Evolutionary conservation across 2,113 vertebrate genomes (phyloP).

Genomic region (Seriola aureovittata): DNA sequence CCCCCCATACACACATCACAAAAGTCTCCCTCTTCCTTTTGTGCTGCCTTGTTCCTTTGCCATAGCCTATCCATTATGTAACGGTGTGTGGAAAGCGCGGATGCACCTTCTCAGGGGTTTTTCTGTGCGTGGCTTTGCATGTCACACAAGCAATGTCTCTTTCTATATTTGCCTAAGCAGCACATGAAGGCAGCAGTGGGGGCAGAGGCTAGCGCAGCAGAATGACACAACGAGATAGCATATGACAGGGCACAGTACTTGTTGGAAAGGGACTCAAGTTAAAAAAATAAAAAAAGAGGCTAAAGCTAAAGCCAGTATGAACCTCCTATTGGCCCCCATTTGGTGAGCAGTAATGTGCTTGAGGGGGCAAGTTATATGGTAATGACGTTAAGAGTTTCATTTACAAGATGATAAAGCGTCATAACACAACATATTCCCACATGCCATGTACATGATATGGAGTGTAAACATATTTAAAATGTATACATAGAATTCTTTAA

Average conservation of each 20-base stretch:
- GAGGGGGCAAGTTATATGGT: not conserved
- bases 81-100: slow-evolving; percentile 40
- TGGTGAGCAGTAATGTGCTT: not conserved
- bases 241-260: slow-evolving; percentile 10
- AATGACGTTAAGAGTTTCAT: not conserved
- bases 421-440: too few species aligned
- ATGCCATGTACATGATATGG: too few species aligned
- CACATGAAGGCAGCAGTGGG: slow-evolving; percentile 25
- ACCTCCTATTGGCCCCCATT: not conserved
- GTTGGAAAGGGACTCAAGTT: not conserved
- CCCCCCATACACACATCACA: slow-evolving; percentile 16
- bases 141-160: slow-evolving; percentile 56
- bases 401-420: too few species aligned
- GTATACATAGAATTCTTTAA: too few species aligned
- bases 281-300: not conserved
- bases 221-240: slow-evolving; percentile 28
- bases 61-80: slow-evolving; percentile 65
- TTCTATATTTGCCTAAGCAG: slow-evolving; percentile 52
- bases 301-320: not conserved
- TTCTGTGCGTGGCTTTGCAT: slow-evolving; percentile 39
- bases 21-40: slow-evolving; percentile 31
- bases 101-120: slow-evolving; percentile 55
- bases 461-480: too few species aligned
- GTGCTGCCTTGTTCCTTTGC: slow-evolving; percentile 53
- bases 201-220: slow-evolving; percentile 31